Evolutionary conservation across 2,888 invertebrate genomes (phyloP).

Genomic region (Limenitis arthemis): DNA sequence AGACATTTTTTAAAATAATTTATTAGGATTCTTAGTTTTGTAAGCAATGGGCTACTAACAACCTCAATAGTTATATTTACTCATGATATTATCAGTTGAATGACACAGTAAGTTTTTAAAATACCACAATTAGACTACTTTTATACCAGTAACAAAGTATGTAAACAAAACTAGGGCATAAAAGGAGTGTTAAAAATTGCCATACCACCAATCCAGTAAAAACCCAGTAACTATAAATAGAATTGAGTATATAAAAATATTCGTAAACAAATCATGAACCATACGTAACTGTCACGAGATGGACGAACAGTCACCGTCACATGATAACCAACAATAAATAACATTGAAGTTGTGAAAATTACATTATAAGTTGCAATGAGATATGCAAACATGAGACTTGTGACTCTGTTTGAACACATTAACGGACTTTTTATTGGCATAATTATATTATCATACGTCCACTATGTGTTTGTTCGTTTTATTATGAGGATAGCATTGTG

Average conservation of each 20-base stretch:
- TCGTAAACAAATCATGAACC: not conserved
- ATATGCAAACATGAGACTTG: conserved; percentile 2
- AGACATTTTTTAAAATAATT: no score
- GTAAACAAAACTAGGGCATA: no score
- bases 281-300: not conserved
- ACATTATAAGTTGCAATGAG: not conserved
- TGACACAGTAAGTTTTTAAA: no score
- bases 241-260: not conserved
- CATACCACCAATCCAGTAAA: not conserved
- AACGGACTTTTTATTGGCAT: not conserved
- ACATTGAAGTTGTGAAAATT: conserved; percentile 6
- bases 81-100: no score
- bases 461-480: not conserved
- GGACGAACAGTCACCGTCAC: not conserved
- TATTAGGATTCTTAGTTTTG: no score
- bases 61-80: no score
- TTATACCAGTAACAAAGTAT: no score
- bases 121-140: no score
- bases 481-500: no score
- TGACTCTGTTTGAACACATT: not conserved
- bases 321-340: not conserved
- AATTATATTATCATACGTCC: not conserved
- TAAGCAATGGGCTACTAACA: no score
- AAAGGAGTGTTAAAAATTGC: no score
- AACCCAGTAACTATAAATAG: not conserved